Evolutionary conservation across 2,113 vertebrate genomes (phyloP), one percentile per base, ranked within the genome.

Genomic region (Apodemus speciosus): DNA sequence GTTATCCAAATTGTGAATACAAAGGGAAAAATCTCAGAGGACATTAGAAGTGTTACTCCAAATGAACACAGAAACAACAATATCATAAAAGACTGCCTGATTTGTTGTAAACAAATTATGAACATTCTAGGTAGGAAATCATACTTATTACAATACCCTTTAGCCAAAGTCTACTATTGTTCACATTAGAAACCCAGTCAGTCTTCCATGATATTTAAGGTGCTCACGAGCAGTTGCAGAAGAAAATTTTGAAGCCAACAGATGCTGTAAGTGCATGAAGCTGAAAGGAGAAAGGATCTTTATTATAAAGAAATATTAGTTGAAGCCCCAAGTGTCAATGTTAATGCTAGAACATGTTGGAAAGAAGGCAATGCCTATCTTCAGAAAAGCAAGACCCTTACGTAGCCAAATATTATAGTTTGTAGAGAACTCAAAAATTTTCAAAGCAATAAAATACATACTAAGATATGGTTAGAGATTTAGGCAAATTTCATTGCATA

Each of bases 181-280:
- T 23, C 0, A 14, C 0, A 49, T 13, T 4, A 49, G 43, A 68
- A 32, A 3, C 10, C 3, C 2, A 11, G 6, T 4, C 11, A 53
- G 6, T 23, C 1, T 51, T 69, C 3, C 69, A 15, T 30, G 21
- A 14, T 35, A 56, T 53, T 60, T 49, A 10, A 16, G 8, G 5
- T 58, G 0, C 7, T 60, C 58, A 21, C 18, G 53, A 75, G n/a
- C 38, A 60, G 9, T 20, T 46, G 4, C 27, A 58, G 16, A 58
- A 72, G 25, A 38, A 72, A 88, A 14, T 6, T 23, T 30, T 56
- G 35, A 60, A 35, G 25, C 21, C 46, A 85, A 20, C 0, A 73
- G 16, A 58, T 27, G 9, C 0, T 43, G 14, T 85, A 20, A 6
- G 32, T 69, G 9, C 18, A 43, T 9, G 3, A 43, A 38, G 2